phyloP scores from a whole-genome alignment of 2,113 vertebrate species.

The Rana temporaria region DNA sequence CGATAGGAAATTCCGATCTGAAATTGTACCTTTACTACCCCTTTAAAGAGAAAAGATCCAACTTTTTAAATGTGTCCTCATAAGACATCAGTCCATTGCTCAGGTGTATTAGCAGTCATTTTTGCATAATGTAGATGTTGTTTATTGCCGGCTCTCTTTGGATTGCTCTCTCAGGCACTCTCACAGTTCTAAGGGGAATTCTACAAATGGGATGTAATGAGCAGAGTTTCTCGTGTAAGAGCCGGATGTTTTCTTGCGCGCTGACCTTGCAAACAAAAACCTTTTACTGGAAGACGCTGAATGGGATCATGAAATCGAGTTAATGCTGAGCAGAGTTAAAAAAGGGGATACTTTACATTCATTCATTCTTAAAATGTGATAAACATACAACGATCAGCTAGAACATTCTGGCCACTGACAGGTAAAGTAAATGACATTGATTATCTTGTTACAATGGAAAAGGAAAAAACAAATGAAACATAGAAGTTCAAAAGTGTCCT shows the following conservation, averaged over 20 bases:
- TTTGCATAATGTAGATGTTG: constrained; percentile 7
- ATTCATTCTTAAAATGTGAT: no score
- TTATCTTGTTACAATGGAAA: no score
- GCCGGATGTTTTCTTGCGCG: constrained; percentile 41
- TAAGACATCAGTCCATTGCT: background rate
- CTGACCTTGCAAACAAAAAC: constrained; percentile 40
- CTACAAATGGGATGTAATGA: constrained; percentile 40
- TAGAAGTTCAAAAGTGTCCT: no score
- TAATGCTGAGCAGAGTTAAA: background rate
- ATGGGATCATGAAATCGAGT: background rate
- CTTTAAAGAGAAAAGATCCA: no score
- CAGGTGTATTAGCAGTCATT: background rate
- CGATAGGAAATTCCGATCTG: no score
- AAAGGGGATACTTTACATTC: no score
- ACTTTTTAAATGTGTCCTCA: background rate
- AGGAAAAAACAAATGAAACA: no score
- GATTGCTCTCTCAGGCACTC: constrained; percentile 16
- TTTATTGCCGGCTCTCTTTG: background rate
- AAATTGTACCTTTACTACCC: no score
- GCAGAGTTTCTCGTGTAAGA: constrained; percentile 23
- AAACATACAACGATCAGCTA: no score
- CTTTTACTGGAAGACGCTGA: constrained; percentile 48
- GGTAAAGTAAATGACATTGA: no score
- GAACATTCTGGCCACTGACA: no score
- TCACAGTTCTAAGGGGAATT: constrained; percentile 42